Conservation (phyloP, 2,888 invertebrate genomes). For the Panopea generosa region DNA sequence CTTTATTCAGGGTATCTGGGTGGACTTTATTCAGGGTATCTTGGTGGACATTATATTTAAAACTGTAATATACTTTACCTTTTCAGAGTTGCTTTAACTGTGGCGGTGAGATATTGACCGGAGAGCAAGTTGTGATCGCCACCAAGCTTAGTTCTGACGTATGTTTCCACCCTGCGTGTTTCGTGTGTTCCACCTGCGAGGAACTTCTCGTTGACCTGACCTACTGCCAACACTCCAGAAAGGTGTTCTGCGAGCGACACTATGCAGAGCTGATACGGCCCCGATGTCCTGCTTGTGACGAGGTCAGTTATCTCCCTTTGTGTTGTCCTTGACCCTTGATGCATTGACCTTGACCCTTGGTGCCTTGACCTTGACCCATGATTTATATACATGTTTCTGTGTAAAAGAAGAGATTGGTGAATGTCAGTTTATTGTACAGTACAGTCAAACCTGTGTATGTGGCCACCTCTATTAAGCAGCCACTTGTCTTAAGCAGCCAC, state of each 20-base stretch:
- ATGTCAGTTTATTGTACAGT: too few relatives aligned
- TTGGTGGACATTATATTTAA: too few relatives aligned
- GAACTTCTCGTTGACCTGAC: conserved; percentile 98
- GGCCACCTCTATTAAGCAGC: too few relatives aligned
- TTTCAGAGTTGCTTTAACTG: conserved; percentile 93
- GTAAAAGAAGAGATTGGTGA: too few relatives aligned
- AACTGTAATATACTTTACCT: too few relatives aligned
- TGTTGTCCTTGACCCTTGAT: background rate
- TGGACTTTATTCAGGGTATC: too few relatives aligned
- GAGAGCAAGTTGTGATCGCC: conserved; percentile 94
- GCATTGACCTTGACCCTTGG: too few relatives aligned
- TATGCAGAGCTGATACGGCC: conserved; percentile 98
- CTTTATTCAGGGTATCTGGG: too few relatives aligned
- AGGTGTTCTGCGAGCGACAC: conserved; percentile 97
- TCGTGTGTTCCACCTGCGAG: conserved; percentile 94
- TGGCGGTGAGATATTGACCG: conserved; percentile 91
- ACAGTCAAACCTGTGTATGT: too few relatives aligned
- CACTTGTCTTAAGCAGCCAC: too few relatives aligned
- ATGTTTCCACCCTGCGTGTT: conserved; percentile 96
- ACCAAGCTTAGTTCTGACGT: conserved; percentile 91
- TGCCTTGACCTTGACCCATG: too few relatives aligned
- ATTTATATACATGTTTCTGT: too few relatives aligned
- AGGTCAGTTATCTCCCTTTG: conserved; percentile 90
- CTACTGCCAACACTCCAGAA: conserved; percentile 94
- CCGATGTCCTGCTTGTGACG: conserved; percentile 98